Evolutionary conservation across 2,888 invertebrate genomes (phyloP).

Genomic region (Phorcus lineatus): DNA sequence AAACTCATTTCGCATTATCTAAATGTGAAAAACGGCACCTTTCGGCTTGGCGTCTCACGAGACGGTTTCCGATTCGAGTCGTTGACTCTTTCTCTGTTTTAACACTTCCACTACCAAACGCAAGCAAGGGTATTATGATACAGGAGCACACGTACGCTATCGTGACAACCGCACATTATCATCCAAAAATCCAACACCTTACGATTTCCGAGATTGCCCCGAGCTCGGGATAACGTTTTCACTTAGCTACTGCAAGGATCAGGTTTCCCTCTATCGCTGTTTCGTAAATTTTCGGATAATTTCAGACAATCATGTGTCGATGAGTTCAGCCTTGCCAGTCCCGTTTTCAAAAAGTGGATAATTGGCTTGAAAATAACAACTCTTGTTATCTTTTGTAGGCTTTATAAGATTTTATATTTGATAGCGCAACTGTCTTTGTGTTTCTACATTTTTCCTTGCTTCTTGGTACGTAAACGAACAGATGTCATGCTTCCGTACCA

Average conservation of each 20-base stretch:
- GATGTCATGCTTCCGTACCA: no score
- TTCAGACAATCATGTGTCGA: no score
- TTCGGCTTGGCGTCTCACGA: background rate
- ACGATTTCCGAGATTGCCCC: background rate
- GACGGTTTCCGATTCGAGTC: background rate
- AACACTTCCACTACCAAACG: background rate
- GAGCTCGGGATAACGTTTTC: background rate
- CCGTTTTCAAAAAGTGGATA: no score
- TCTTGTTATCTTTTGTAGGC: no score
- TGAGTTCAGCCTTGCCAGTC: no score
- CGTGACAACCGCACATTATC: background rate
- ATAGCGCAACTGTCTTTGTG: no score
- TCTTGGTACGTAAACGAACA: no score
- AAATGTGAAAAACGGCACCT: constrained; percentile 20
- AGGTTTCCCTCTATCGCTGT: background rate
- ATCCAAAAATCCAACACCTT: background rate
- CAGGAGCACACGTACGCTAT: background rate
- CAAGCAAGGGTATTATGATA: no score
- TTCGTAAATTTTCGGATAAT: no score
- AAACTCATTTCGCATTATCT: constrained; percentile 15
- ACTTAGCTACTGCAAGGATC: background rate
- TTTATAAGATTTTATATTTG: no score
- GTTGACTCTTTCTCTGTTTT: background rate
- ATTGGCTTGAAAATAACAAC: no score
- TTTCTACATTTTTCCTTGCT: no score